Conservation (phyloP, 1,140 invertebrate genomes). For the Drosophila auraria region DNA sequence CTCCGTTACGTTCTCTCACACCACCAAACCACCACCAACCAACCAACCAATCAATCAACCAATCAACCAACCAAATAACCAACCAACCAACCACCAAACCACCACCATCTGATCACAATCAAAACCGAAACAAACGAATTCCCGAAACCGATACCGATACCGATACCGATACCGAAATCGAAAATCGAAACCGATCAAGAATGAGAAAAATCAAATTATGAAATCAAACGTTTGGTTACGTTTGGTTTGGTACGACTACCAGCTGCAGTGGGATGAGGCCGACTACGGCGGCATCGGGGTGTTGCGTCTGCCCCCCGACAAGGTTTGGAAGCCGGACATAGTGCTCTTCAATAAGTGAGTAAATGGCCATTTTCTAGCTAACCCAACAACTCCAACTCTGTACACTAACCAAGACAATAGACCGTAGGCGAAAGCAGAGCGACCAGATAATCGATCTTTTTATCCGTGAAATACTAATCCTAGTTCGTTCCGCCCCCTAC, state of each 20-base stretch:
- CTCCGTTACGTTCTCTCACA: slow-evolving; percentile 45
- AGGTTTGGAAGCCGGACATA: slow-evolving; percentile 99
- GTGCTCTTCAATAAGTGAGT: slow-evolving; percentile 99
- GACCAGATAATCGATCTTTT: not conserved
- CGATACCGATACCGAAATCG: slow-evolving; percentile 41
- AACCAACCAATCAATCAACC: slow-evolving; percentile 32
- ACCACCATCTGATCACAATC: slow-evolving; percentile 63
- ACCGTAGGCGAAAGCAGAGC: slow-evolving; percentile 41
- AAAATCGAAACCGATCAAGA: slow-evolving; percentile 88
- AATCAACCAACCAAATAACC: slow-evolving; percentile 40
- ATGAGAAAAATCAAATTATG: slow-evolving; percentile 99
- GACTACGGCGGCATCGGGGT: slow-evolving; percentile 99
- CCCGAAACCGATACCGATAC: slow-evolving; percentile 46
- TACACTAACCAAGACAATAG: slow-evolving; percentile 39
- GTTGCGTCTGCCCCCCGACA: slow-evolving; percentile 97
- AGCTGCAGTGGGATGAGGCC: slow-evolving; percentile 98
- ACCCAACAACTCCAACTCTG: slow-evolving; percentile 46
- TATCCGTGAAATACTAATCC: slow-evolving; percentile 8
- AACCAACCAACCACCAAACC: slow-evolving; percentile 53
- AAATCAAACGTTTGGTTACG: slow-evolving; percentile 99
- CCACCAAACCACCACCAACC: slow-evolving; percentile 35
- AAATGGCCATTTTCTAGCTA: slow-evolving; percentile 59
- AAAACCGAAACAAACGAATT: slow-evolving; percentile 49
- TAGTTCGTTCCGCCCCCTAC: slow-evolving; percentile 8
- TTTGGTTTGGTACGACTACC: slow-evolving; percentile 99